A percentile compares a stretch with the other conserved stretches of the same genome.
These are phyloP conservation scores for Phenganax stokvisi DNA, from an alignment of 92 coral and sea anemone species.

Conservation along the genomic window DNA sequence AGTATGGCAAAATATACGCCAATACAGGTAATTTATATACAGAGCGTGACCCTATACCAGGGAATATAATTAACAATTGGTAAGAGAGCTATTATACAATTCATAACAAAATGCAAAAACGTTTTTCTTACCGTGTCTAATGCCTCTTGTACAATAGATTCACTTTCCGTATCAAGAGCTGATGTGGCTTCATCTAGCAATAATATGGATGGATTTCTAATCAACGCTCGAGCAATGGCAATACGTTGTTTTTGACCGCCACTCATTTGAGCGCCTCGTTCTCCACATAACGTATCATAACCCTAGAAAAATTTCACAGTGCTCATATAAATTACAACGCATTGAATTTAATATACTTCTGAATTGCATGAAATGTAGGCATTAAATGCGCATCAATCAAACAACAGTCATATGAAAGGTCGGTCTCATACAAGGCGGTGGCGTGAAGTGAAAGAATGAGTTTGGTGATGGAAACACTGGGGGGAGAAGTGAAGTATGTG, in stretches of 20 bases:
- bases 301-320: constrained; percentile 26
- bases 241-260: constrained; percentile 55
- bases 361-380: no score
- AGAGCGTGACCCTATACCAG: neutral
- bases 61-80: no score
- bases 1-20: no score
- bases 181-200: constrained; percentile 54
- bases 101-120: neutral
- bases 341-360: no score
- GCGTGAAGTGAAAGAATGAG: no score
- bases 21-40: neutral
- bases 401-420: no score
- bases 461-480: no score
- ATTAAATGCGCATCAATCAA: no score
- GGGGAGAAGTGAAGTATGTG: no score
- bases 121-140: constrained; percentile 34
- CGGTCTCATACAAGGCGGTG: no score
- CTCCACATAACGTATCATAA: constrained; percentile 50
- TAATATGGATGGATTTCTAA: constrained; percentile 50
- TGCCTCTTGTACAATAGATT: constrained; percentile 49
- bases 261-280: constrained; percentile 54
- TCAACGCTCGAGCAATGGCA: constrained; percentile 51
- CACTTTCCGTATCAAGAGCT: constrained; percentile 52
- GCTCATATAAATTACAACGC: neutral
- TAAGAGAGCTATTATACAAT: neutral